These are phyloP conservation scores for Labrus mixtus DNA, from an alignment of 2,113 vertebrate genomes.

Conservation along the genomic window DNA sequence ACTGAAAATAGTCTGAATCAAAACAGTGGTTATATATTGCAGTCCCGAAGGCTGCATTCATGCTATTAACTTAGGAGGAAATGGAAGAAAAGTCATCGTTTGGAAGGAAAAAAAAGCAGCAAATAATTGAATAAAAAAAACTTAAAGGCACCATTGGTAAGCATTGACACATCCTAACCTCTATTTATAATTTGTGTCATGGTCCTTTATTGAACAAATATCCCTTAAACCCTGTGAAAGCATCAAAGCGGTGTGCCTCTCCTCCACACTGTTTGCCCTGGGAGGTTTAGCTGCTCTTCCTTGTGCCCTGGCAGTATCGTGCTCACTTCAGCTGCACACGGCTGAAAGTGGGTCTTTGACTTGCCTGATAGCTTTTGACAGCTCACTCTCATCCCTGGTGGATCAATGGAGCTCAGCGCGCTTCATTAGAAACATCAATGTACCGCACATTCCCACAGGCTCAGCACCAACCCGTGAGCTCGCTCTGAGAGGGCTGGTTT, in stretches of 20 bases:
- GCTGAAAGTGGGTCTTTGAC: constrained; percentile 77
- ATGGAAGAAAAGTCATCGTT: not conserved
- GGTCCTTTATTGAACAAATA: constrained; percentile 30
- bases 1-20: not conserved
- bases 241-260: constrained; percentile 38
- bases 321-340: constrained; percentile 56
- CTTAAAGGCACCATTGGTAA: constrained; percentile 1
- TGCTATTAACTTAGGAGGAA: not conserved
- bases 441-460: constrained; percentile 73
- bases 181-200: constrained; percentile 39
- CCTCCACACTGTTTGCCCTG: constrained; percentile 28
- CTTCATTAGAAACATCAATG: constrained; percentile 82
- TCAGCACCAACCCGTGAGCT: constrained; percentile 56
- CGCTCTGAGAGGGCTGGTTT: constrained; percentile 35
- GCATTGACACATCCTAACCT: constrained; percentile 8
- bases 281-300: constrained; percentile 65
- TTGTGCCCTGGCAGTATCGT: constrained; percentile 38
- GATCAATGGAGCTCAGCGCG: constrained; percentile 80
- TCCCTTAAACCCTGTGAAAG: constrained; percentile 17
- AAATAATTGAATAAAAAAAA: not conserved
- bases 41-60: no score
- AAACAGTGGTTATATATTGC: not conserved
- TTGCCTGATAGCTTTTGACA: constrained; percentile 80
- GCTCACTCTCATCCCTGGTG: constrained; percentile 75
- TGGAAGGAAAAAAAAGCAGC: not conserved